Conservation (phyloP, 2,888 invertebrate genomes). For the Tanytarsus gracilentus region DNA sequence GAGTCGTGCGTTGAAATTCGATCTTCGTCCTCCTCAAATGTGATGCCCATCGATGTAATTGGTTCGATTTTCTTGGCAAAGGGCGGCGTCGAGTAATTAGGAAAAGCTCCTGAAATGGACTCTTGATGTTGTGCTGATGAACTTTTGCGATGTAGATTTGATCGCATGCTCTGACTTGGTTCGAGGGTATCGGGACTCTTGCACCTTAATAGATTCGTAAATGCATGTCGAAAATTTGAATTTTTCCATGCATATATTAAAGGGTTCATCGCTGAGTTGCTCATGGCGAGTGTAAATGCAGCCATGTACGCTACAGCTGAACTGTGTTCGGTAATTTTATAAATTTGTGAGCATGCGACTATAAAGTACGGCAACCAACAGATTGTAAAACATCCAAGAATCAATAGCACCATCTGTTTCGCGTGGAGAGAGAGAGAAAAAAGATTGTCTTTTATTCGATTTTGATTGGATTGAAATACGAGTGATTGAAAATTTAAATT, state of each 20-base stretch:
- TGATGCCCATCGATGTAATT: slow-evolving; percentile 22
- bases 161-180: slow-evolving; percentile 32
- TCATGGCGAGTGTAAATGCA: slow-evolving; percentile 63
- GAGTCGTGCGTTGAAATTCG: slow-evolving; percentile 20
- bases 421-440: slow-evolving; percentile 28
- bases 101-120: slow-evolving; percentile 29
- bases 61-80: slow-evolving; percentile 26
- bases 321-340: slow-evolving; percentile 46
- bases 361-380: slow-evolving; percentile 75
- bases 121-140: slow-evolving; percentile 31
- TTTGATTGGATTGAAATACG: slow-evolving; percentile 1
- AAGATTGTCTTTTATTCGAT: neutral
- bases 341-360: slow-evolving; percentile 54
- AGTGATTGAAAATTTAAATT: neutral
- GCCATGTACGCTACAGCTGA: slow-evolving; percentile 53
- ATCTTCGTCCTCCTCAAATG: slow-evolving; percentile 27
- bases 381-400: slow-evolving; percentile 68
- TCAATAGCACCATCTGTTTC: slow-evolving; percentile 69
- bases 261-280: slow-evolving; percentile 73
- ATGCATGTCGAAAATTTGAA: slow-evolving; percentile 63
- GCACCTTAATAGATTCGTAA: slow-evolving; percentile 57
- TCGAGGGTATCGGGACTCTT: slow-evolving; percentile 52
- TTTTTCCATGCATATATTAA: slow-evolving; percentile 82
- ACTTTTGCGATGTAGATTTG: slow-evolving; percentile 32
- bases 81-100: slow-evolving; percentile 25